A percentile compares a stretch with the other conserved stretches of the same genome.
These are phyloP conservation scores for Harpagifer antarcticus DNA, from an alignment of 2,797 vertebrate genomes.

Conservation along the genomic window DNA sequence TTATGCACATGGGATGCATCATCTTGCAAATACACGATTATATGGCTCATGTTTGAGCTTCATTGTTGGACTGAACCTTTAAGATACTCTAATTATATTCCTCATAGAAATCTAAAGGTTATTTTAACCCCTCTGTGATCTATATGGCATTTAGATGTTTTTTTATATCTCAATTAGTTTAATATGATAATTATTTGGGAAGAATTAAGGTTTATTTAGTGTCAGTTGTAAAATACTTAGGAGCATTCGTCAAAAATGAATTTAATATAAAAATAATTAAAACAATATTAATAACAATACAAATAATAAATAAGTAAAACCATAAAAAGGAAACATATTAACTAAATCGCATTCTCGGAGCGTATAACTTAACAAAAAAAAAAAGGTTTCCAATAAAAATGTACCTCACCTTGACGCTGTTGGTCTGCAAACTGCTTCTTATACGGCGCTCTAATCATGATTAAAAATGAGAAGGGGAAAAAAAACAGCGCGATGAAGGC, in stretches of 20 bases:
- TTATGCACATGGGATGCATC: constrained; percentile 35
- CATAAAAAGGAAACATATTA: too few relatives aligned
- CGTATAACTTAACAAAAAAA: not conserved
- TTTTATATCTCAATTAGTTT: not conserved
- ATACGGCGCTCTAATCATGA: constrained; percentile 21
- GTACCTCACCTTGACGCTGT: constrained; percentile 57
- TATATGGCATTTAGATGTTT: not conserved
- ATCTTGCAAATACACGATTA: constrained; percentile 12
- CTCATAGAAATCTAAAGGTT: not conserved
- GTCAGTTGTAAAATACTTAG: not conserved
- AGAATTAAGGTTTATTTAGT: not conserved
- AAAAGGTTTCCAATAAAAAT: not conserved
- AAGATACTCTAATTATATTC: not conserved
- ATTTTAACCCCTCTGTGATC: not conserved
- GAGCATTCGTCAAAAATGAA: not conserved
- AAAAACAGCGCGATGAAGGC: not conserved
- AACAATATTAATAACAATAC: too few relatives aligned
- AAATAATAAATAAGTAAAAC: too few relatives aligned
- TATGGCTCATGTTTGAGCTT: not conserved
- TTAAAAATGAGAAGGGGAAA: not conserved
- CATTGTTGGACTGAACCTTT: constrained; percentile 1
- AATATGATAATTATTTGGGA: not conserved
- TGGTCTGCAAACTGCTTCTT: not conserved
- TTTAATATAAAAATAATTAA: not conserved
- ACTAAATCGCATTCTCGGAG: not conserved